Conservation (phyloP, 2,113 vertebrate species). For the Stegostoma tigrinum region DNA sequence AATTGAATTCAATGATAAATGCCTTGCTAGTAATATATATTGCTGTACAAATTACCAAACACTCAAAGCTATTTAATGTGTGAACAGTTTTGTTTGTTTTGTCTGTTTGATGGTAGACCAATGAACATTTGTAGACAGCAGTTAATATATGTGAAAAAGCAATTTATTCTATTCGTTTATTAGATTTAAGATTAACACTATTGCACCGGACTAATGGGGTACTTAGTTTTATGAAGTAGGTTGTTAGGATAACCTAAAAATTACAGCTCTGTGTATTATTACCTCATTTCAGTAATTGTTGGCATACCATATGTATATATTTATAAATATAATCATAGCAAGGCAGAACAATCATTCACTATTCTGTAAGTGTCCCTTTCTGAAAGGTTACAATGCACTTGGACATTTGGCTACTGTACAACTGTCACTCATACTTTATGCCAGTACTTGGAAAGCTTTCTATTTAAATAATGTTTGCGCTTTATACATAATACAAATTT, state of each 20-base stretch:
- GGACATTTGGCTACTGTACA: neutral
- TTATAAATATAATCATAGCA: too few relatives aligned
- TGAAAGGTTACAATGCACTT: neutral
- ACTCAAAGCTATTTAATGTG: constrained; percentile 13
- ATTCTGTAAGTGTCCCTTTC: neutral
- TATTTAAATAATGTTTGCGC: constrained; percentile 6
- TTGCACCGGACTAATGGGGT: neutral
- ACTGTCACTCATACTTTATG: constrained; percentile 26
- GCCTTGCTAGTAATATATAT: neutral
- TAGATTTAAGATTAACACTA: neutral
- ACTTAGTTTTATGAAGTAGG: neutral
- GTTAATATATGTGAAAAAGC: constrained; percentile 2
- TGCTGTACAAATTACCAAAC: neutral
- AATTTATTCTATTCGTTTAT: neutral
- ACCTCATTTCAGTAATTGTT: neutral
- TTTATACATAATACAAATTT: constrained; percentile 25
- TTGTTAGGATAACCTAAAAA: neutral
- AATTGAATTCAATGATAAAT: constrained; percentile 16
- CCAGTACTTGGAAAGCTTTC: neutral
- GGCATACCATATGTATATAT: neutral
- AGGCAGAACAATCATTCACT: neutral
- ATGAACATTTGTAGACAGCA: neutral
- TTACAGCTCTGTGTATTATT: neutral
- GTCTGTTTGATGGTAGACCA: neutral
- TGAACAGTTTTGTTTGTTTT: constrained; percentile 5